A percentile compares a stretch with the other conserved stretches of the same genome.
Conservation (phyloP, 2,888 invertebrate genomes). For the Monochamus alternatus region DNA sequence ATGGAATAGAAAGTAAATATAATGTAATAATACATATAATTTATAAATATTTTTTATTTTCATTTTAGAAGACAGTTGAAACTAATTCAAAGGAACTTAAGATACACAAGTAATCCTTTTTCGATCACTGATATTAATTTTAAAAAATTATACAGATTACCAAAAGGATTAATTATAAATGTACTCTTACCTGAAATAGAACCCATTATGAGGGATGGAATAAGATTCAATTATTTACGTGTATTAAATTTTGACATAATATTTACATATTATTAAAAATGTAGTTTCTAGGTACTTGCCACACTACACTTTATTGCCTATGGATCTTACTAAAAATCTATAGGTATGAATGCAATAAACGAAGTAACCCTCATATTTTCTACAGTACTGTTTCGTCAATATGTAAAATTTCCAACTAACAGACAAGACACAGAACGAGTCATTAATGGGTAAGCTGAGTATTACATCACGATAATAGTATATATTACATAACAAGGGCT, state of each 20-base stretch:
- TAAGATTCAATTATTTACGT: neutral
- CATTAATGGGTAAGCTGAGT: neutral
- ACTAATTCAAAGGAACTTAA: no score
- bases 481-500: no score
- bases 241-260: neutral
- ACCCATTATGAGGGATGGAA: neutral
- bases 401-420: neutral
- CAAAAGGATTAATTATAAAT: neutral
- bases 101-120: neutral
- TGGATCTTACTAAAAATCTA: slow-evolving; percentile 7
- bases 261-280: neutral
- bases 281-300: neutral
- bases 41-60: neutral
- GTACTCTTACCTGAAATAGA: neutral
- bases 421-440: neutral
- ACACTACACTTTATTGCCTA: neutral
- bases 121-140: neutral
- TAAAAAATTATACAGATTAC: neutral
- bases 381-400: neutral
- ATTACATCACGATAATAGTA: neutral
- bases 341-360: neutral
- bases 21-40: no score
- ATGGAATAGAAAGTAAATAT: no score
- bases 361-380: neutral
- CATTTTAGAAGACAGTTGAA: neutral